A percentile compares a stretch with the other conserved stretches of the same genome.
These are phyloP conservation scores for Leptopterna dolabrata DNA, from an alignment of 2,888 invertebrate genomes.

Conservation along the genomic window DNA sequence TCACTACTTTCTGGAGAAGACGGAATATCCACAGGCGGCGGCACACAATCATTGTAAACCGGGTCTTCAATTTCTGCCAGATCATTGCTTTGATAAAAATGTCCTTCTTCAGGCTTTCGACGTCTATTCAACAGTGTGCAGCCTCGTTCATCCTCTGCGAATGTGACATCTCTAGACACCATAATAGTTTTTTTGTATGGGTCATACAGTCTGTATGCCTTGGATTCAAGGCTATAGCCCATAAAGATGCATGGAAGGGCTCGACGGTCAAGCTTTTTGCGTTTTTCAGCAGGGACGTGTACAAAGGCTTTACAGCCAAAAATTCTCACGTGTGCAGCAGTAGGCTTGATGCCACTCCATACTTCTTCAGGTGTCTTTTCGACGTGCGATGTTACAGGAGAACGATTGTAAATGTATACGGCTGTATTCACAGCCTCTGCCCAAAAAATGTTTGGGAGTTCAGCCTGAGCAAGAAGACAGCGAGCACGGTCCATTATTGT, in stretches of 20 bases:
- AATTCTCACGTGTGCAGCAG: conserved; percentile 2
- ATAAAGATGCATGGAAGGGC: not conserved
- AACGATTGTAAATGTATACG: conserved; percentile 28
- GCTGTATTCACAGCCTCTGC: conserved; percentile 27
- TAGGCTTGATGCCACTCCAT: conserved; percentile 38
- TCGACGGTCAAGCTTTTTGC: not conserved
- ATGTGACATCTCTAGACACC: conserved; percentile 4
- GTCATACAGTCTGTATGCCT: conserved; percentile 30
- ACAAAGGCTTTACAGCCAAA: conserved; percentile 38
- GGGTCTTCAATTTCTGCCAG: not conserved
- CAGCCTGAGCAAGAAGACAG: conserved; percentile 5
- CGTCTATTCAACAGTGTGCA: not conserved
- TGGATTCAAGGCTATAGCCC: conserved; percentile 17
- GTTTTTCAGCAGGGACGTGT: not conserved
- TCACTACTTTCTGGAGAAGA: not conserved
- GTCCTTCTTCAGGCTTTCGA: not conserved
- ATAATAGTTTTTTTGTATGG: not conserved
- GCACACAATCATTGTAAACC: not conserved
- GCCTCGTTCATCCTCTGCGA: not conserved
- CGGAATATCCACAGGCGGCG: not conserved
- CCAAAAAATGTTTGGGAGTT: conserved; percentile 27
- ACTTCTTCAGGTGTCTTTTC: conserved; percentile 38
- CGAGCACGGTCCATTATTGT: conserved; percentile 13
- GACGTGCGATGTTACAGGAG: conserved; percentile 9
- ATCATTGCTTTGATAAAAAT: not conserved